phyloP scores from a whole-genome alignment of 2,888 invertebrate genomes.

The Tinea semifulvella region DNA sequence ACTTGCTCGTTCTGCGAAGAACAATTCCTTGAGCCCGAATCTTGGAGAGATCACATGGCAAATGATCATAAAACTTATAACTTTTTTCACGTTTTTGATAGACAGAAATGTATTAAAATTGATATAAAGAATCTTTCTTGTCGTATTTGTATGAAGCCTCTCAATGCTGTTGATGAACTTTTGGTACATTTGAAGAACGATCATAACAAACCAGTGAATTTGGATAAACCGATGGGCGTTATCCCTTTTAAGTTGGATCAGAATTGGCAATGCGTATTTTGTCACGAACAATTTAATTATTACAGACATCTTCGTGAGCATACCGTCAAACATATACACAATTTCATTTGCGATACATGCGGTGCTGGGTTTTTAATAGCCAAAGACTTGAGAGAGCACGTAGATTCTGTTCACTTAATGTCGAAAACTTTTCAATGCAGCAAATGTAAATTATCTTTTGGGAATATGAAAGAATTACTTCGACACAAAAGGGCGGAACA shows the following conservation, averaged over 20 bases:
- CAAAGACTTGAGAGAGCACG: conserved; percentile 13
- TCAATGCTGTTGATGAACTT: conserved; percentile 40
- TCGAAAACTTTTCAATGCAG: conserved; percentile 27
- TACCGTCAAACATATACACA: conserved; percentile 3
- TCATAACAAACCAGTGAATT: conserved; percentile 51
- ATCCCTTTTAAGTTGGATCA: conserved; percentile 30
- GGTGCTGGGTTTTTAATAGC: conserved; percentile 8
- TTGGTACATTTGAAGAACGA: conserved; percentile 48
- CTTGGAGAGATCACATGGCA: conserved; percentile 29
- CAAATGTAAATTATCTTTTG: conserved; percentile 22
- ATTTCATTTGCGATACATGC: conserved; percentile 11
- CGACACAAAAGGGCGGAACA: not conserved
- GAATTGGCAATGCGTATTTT: conserved; percentile 32
- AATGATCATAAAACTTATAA: conserved; percentile 32
- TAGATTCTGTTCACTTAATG: conserved; percentile 17
- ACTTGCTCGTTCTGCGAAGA: conserved; percentile 31
- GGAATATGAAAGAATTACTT: conserved; percentile 26
- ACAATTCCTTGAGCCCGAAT: conserved; percentile 26
- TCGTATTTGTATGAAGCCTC: conserved; percentile 45
- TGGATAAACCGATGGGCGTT: conserved; percentile 33
- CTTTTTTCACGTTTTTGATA: conserved; percentile 21
- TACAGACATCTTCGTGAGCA: not conserved
- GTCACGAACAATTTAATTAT: conserved; percentile 24
- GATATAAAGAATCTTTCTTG: conserved; percentile 55
- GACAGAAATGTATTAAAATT: conserved; percentile 29